phyloP scores from a whole-genome alignment of 2,888 invertebrate genomes.

The Hemistola chrysoprasaria region DNA sequence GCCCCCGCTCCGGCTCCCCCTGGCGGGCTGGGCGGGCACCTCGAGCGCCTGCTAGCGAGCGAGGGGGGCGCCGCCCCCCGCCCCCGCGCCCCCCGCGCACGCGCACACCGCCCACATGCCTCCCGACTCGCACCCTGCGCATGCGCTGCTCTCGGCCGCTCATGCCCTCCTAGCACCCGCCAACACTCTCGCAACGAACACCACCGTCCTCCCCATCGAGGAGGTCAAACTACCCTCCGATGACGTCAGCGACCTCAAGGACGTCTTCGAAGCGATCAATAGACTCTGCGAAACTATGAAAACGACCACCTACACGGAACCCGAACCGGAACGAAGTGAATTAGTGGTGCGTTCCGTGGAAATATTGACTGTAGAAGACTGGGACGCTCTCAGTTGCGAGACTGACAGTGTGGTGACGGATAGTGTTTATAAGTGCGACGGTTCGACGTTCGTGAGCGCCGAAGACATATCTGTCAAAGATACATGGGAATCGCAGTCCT shows the following conservation, averaged over 20 bases:
- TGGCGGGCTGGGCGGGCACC: constrained; percentile 80
- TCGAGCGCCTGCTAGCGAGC: constrained; percentile 79
- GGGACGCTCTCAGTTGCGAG: constrained; percentile 2
- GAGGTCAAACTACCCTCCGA: constrained; percentile 50
- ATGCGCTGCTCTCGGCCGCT: constrained; percentile 59
- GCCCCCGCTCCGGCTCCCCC: constrained; percentile 81
- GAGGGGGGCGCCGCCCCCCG: constrained; percentile 62
- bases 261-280: constrained; percentile 78
- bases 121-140: constrained; percentile 58
- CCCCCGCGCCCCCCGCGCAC: constrained; percentile 20
- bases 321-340: too few relatives aligned
- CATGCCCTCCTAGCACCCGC: constrained; percentile 64
- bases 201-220: constrained; percentile 50
- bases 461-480: constrained; percentile 41
- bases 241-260: constrained; percentile 67
- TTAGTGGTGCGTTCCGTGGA: constrained; percentile 8
- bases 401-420: constrained; percentile 19
- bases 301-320: constrained; percentile 55
- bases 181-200: constrained; percentile 42
- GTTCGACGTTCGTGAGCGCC: constrained; percentile 37
- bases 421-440: constrained; percentile 25
- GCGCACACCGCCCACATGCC: constrained; percentile 41
- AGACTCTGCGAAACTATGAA: constrained; percentile 74
- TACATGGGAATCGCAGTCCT: constrained; percentile 29
- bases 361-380: constrained; percentile 13